phyloP scores from a whole-genome alignment of 30 jellyfish, hydroid and myxozoan species.

The Haliclystus octoradiatus region DNA sequence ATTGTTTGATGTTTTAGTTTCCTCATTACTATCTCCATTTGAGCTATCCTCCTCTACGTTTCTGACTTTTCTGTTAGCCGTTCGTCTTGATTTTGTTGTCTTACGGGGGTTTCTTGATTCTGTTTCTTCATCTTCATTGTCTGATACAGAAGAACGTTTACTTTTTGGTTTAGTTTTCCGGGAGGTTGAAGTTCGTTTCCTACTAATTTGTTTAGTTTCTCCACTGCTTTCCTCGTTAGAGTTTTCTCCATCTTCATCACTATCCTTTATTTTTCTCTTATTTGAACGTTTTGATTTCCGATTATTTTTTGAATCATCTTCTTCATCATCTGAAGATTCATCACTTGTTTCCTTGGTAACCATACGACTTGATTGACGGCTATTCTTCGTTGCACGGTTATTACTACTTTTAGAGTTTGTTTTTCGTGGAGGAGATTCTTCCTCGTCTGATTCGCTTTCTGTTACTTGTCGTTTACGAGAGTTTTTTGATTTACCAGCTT shows the following conservation, averaged over 20 bases:
- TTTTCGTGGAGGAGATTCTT: too few relatives aligned
- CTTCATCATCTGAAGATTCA: slow-evolving; percentile 3
- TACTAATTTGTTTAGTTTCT: too few relatives aligned
- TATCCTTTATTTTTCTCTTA: slow-evolving; percentile 13
- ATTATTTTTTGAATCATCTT: not conserved
- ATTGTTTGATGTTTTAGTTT: not conserved
- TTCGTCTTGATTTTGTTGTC: too few relatives aligned
- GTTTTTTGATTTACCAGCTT: too few relatives aligned
- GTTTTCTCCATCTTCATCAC: slow-evolving; percentile 44
- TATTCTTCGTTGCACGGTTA: slow-evolving; percentile 9
- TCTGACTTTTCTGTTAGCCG: not conserved
- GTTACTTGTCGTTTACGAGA: too few relatives aligned
- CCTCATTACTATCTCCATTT: not conserved
- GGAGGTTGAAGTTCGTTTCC: too few relatives aligned
- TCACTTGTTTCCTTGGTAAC: slow-evolving; percentile 20
- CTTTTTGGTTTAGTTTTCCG: too few relatives aligned
- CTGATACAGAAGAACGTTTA: not conserved
- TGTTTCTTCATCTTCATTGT: not conserved
- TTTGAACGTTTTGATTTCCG: slow-evolving; percentile 7
- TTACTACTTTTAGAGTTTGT: too few relatives aligned
- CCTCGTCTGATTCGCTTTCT: too few relatives aligned
- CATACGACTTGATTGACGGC: slow-evolving; percentile 2
- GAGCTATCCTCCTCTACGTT: not conserved
- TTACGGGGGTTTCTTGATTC: not conserved
- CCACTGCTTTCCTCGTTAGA: slow-evolving; percentile 17